Base-by-base conservation (phyloP, 2,888 invertebrate genomes). In the Drosophila anomelani region DNA sequence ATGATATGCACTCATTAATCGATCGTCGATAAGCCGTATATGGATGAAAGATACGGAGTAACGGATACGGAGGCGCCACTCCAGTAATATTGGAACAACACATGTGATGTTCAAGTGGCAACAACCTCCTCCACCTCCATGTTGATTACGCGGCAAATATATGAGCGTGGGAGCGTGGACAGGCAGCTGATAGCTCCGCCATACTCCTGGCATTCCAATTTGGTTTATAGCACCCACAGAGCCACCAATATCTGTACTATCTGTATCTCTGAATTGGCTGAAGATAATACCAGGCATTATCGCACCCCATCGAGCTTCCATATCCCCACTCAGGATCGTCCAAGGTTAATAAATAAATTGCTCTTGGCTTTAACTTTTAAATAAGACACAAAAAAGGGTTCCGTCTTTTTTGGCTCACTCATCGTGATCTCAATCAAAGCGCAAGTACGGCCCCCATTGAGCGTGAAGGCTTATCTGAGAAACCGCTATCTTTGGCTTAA, bases 101-200 rank as follows among this genome's bases (percentile, higher is more conserved):
- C 63, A 38, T 66, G 64, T 62, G 12, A 47, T 17, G 32, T 15
- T 26, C 7, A 43, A 59, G 59, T 51, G 58, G 55, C 47, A 47
- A 47, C 29, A 29, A 46, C 26, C 39, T 20, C 7, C 26, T 39
- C 7, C 20, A 4, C 32, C 7, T 20, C 38, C n/a, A 3, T 9
- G 36, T 38, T 62, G 44, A 62, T 62, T n/a, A 13, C 49, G 29
- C 62, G 36, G 36, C 3, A 36, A 44, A 66, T 64, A 51, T 64
- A 64, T 61, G 61, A 29, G 49, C 64, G 64, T 64, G 64, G 64
- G 64, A 64, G 15, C 61, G 6, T 46, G 49, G 36, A 61, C 61
- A 43, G 63, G 32, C 26, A 60, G 13, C 59, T 58, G 36, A 38
- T 59, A 58, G 44, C 36, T 20, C 5, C 41, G 41, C 41, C n/a